Evolutionary conservation across 1,140 invertebrate genomes (phyloP), one percentile per base, ranked within the genome.

Genomic region (Drosophila melanica): DNA sequence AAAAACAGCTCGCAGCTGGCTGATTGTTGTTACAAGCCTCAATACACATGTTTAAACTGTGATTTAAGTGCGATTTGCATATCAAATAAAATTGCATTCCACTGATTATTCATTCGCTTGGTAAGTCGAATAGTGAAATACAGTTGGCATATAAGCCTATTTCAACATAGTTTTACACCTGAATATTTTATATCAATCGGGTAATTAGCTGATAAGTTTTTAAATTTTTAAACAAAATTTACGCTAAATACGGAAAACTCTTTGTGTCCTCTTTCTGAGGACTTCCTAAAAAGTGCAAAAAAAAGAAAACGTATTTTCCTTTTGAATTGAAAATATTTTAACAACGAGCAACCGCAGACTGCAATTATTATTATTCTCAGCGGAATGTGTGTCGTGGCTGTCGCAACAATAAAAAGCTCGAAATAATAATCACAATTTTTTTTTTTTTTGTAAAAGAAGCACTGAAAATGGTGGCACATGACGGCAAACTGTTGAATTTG

Each of bases 381-480:
- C 35, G 23, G 54, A 44, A 54, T 50, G 30, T 71, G 53, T 71
- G 51, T 39, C 44, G 60, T 27, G 27, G 9, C 33, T 71, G 60
- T 55, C 68, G 66, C 39, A 72, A 72, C 30, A 72, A 72, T 51
- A 72, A 59, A 59, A 57, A 35, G 14, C 45, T 53, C 42, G 20
- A 33, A 51, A 66, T 57, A 72, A 72, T 67, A 72, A 67, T 53
- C 53, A 57, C 35, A 47, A 51, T 58, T 51, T 66, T 55, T 45
- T 58, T 51, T 66, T 55, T 45, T 35, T 35, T 35, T 2, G 51
- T 37, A 6, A 67, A 53, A 48, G 35, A 37, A 64, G 16, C 42
- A 57, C 6, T 7, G 18, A 41, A 59, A 67, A 72, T 59, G 39
- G 18, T 59, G 69, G 50, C 54, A 66, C 50, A 48, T 55, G 47